phyloP scores from a whole-genome alignment of 2,113 vertebrate genomes.

The Oryzias javanicus region DNA sequence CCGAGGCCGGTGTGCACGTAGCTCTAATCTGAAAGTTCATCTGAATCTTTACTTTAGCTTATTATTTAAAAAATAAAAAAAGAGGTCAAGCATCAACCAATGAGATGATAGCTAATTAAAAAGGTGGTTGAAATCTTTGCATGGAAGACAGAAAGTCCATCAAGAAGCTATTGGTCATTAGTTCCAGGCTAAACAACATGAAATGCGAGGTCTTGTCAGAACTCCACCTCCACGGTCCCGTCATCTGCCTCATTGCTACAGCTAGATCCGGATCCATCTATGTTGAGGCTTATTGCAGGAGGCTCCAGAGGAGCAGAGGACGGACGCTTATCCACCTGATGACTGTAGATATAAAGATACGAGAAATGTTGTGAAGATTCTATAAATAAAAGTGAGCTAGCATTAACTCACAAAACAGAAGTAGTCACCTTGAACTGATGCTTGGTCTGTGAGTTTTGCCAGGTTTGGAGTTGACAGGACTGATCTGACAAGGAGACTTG shows the following conservation, averaged over 20 bases:
- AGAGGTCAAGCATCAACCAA: no score
- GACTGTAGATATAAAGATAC: constrained; percentile 40
- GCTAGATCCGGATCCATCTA: constrained; percentile 10
- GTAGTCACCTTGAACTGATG: constrained; percentile 57
- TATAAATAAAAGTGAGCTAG: background rate
- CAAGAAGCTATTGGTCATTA: no score
- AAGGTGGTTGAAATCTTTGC: no score
- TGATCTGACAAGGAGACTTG: constrained; percentile 41
- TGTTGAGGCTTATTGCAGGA: constrained; percentile 1
- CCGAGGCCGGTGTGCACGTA: no score
- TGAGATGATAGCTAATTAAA: no score
- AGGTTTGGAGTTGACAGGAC: constrained; percentile 43
- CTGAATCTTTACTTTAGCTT: no score
- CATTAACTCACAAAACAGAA: background rate
- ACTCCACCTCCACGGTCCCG: constrained; percentile 64
- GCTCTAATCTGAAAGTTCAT: no score
- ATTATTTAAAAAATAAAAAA: no score
- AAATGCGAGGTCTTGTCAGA: background rate
- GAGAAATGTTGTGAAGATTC: background rate
- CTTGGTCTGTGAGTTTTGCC: constrained; percentile 35
- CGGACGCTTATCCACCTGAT: constrained; percentile 40
- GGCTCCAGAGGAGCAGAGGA: constrained; percentile 33
- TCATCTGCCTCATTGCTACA: constrained; percentile 40
- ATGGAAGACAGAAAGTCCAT: no score
- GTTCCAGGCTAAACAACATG: background rate